These are phyloP conservation scores for Silurus meridionalis DNA, from an alignment of 2,113 vertebrate genomes.

Conservation along the genomic window DNA sequence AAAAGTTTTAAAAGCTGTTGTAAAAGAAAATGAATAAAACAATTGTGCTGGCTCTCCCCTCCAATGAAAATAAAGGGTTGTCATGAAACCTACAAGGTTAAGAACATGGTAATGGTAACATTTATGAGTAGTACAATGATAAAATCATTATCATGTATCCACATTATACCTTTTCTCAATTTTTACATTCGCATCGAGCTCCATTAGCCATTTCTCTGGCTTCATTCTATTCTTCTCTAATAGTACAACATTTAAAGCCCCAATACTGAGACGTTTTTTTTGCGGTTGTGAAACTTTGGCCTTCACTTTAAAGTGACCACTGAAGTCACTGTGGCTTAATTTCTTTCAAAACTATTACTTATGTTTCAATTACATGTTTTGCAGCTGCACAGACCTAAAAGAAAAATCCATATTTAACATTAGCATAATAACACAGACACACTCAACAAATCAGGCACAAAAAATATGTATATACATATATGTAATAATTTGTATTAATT, in stretches of 20 bases:
- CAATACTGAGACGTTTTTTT: neutral
- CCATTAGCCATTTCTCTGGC: neutral
- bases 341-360: slow-evolving; percentile 61
- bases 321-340: slow-evolving; percentile 41
- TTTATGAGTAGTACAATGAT: slow-evolving; percentile 9
- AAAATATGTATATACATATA: neutral
- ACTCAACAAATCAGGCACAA: slow-evolving; percentile 16
- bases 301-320: slow-evolving; percentile 53
- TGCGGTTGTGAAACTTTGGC: slow-evolving; percentile 39
- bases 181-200: slow-evolving; percentile 29
- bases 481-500: slow-evolving; percentile 30
- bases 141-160: slow-evolving; percentile 26
- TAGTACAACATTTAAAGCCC: neutral
- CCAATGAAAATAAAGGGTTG: neutral
- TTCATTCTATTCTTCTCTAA: neutral
- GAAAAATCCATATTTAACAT: slow-evolving; percentile 51
- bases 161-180: neutral
- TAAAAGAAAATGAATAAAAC: neutral
- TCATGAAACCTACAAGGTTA: neutral
- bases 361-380: slow-evolving; percentile 52
- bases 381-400: slow-evolving; percentile 41
- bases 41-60: neutral
- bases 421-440: slow-evolving; percentile 43
- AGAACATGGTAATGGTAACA: neutral
- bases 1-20: neutral